Percentiles rank a stretch among this genome's conserved stretches.
Evolutionary conservation across 2,797 vertebrate species (phyloP).

Genomic region (Pangasius larnaudii): DNA sequence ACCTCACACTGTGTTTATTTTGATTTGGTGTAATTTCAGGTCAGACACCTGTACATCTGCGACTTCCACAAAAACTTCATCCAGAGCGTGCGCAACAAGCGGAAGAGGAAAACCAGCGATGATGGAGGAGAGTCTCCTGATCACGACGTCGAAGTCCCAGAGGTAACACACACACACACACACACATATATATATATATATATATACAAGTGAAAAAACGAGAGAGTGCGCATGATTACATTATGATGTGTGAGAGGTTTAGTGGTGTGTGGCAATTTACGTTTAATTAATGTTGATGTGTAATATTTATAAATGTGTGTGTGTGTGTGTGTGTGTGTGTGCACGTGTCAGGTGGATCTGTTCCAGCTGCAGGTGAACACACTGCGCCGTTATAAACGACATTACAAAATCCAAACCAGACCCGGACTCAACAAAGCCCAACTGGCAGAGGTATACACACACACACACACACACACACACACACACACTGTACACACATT

Average conservation of each 20-base stretch:
- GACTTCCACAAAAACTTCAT: slow-evolving; percentile 99
- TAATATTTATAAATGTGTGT: neutral
- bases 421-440: slow-evolving; percentile 98
- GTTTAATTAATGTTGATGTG: neutral
- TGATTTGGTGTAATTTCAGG: slow-evolving; percentile 69
- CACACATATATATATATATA: no score
- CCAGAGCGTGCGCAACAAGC: slow-evolving; percentile 97
- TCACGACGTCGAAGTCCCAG: slow-evolving; percentile 92
- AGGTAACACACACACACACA: slow-evolving; percentile 74
- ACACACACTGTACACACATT: neutral
- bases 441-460: slow-evolving; percentile 85
- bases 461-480: slow-evolving; percentile 2
- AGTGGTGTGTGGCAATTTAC: neutral
- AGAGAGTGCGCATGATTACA: no score
- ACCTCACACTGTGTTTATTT: neutral
- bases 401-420: slow-evolving; percentile 97
- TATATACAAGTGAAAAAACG: neutral
- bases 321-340: neutral
- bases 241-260: neutral
- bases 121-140: slow-evolving; percentile 98
- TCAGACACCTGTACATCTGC: slow-evolving; percentile 96
- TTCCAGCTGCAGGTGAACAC: slow-evolving; percentile 99
- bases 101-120: slow-evolving; percentile 97
- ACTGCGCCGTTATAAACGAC: slow-evolving; percentile 94
- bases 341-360: slow-evolving; percentile 88